Evolutionary conservation across 2,797 vertebrate genomes (phyloP).

Genomic region (Spinus olivaceus): DNA sequence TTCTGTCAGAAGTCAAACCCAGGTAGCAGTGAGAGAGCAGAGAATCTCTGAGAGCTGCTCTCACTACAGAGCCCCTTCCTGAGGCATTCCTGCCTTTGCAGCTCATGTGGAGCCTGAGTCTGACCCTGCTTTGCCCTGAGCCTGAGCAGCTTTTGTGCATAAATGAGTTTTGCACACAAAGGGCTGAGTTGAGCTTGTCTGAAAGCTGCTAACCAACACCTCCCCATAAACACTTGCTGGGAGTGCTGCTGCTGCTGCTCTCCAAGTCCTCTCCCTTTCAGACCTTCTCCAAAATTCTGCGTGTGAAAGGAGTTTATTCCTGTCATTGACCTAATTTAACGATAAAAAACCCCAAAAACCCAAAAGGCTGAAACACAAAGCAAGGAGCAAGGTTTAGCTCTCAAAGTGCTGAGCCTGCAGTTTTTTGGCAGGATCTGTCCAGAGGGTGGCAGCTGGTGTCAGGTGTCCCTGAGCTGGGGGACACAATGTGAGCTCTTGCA

Average conservation of each 20-base stretch:
- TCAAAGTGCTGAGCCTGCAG: not conserved
- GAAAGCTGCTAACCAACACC: not conserved
- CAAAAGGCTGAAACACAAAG: not conserved
- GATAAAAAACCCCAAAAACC: not conserved
- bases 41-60: not conserved
- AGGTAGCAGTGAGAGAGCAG: not conserved
- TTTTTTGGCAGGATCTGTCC: not conserved
- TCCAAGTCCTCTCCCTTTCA: not conserved
- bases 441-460: not conserved
- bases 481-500: rapidly evolving
- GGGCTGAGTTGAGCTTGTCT: not conserved
- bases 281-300: not conserved
- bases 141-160: not conserved
- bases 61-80: not conserved
- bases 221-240: not conserved
- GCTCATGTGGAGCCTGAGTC: rapidly evolving
- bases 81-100: not conserved
- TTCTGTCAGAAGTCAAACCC: not conserved
- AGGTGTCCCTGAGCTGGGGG: not conserved
- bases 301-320: not conserved
- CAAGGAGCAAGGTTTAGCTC: not conserved
- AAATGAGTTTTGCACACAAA: not conserved
- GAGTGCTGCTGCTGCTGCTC: not conserved
- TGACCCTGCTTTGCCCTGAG: not conserved
- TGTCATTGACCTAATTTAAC: not conserved